A percentile compares a stretch with the other conserved stretches of the same genome.
phyloP scores from a whole-genome alignment of 1,140 invertebrate species.

The Trichoplusia ni region DNA sequence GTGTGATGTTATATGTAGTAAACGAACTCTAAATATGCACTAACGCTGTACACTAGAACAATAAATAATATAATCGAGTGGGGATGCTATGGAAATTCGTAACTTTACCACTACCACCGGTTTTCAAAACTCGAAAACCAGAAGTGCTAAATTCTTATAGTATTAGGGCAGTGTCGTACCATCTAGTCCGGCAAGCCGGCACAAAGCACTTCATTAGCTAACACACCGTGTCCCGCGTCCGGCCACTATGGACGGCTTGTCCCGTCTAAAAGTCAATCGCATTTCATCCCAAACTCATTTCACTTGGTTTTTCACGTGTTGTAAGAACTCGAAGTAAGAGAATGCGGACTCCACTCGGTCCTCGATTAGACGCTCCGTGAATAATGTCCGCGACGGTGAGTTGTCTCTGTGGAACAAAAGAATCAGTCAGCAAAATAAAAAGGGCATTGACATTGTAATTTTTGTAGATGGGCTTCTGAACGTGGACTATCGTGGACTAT shows the following conservation, averaged over 20 bases:
- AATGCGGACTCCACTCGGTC: conserved; percentile 96
- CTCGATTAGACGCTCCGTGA: conserved; percentile 95
- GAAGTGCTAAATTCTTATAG: conserved; percentile 27
- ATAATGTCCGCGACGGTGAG: conserved; percentile 89
- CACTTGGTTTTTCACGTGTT: conserved; percentile 95
- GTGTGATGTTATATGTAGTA: too few relatives aligned
- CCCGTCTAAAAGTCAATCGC: conserved; percentile 22
- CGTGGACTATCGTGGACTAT: too few relatives aligned
- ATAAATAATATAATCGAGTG: too few relatives aligned
- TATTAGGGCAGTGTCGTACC: conserved; percentile 39
- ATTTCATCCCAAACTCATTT: conserved; percentile 83
- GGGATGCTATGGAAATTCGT: conserved; percentile 1
- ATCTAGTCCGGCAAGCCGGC: neutral
- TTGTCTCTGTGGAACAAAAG: conserved; percentile 88
- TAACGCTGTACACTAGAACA: too few relatives aligned
- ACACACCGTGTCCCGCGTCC: neutral
- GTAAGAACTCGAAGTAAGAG: conserved; percentile 99
- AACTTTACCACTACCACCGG: conserved; percentile 12
- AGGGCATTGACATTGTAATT: too few relatives aligned
- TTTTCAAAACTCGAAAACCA: conserved; percentile 33
- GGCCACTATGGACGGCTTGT: neutral
- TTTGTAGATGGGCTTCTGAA: too few relatives aligned
- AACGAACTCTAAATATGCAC: too few relatives aligned
- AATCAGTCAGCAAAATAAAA: neutral
- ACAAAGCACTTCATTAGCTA: conserved; percentile 16